These are phyloP conservation scores for Melanchra persicariae DNA, from an alignment of 2,888 invertebrate species.

Conservation along the genomic window DNA sequence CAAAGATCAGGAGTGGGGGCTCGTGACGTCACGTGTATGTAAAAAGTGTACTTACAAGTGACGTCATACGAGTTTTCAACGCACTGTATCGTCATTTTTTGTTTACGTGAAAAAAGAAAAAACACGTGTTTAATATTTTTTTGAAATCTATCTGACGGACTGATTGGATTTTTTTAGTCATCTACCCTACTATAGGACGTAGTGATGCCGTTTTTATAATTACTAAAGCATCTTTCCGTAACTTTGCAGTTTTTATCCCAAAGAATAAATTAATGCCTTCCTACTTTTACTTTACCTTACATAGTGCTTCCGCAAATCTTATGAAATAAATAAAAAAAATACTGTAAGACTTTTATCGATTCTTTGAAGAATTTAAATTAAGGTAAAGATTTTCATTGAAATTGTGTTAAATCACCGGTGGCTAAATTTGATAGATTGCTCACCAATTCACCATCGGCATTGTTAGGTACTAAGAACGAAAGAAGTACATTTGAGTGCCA, in stretches of 20 bases:
- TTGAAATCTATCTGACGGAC: too few relatives aligned
- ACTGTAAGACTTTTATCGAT: conserved; percentile 1
- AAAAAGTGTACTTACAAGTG: too few relatives aligned
- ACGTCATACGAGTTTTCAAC: too few relatives aligned
- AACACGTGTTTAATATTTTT: too few relatives aligned
- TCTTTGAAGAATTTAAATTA: conserved; percentile 2
- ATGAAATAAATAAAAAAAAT: background rate
- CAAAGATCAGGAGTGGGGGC: too few relatives aligned
- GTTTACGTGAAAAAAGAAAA: too few relatives aligned
- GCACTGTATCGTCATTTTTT: too few relatives aligned
- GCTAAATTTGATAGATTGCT: conserved; percentile 38
- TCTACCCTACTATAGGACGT: conserved; percentile 25
- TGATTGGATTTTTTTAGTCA: too few relatives aligned
- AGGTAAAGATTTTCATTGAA: conserved; percentile 10
- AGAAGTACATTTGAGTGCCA: conserved; percentile 86
- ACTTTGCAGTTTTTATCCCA: conserved; percentile 43
- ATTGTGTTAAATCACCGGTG: conserved; percentile 28
- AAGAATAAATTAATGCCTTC: conserved; percentile 32
- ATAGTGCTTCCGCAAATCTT: conserved; percentile 31
- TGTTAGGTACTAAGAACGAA: conserved; percentile 62
- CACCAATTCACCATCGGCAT: conserved; percentile 44
- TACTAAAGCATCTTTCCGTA: conserved; percentile 11
- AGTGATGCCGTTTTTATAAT: conserved; percentile 31
- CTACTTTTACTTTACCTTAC: conserved; percentile 21
- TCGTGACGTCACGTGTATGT: too few relatives aligned